Base-by-base conservation (phyloP, 2,797 vertebrate species). In the Coccyzus lansbergi region DNA sequence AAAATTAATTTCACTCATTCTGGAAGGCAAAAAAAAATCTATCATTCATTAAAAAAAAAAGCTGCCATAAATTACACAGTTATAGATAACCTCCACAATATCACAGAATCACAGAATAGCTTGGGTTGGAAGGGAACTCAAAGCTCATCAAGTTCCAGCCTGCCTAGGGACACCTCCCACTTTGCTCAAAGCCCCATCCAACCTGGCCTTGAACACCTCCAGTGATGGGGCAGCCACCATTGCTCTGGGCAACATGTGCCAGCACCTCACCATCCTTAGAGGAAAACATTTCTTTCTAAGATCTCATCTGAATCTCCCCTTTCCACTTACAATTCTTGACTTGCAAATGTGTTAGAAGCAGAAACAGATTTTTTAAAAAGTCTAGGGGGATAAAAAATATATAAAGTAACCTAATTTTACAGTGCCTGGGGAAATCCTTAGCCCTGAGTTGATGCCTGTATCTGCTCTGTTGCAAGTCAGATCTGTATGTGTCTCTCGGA, bases 401-500 rank as follows among this genome's bases (percentile, higher is more conserved):
- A 87, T 78, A 83, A 93, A 92, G 49, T 88, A 92, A 94, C 88
- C 62, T 92, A 83, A 86, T 95, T 95, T 92, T 90, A 69, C 80
- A 79, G 31, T 1, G 4, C 94, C 90, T 90, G 48, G 77, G 90
- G 88, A 95, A 93, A 95, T 96, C 59, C 65, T 88, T 75, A 92
- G 90, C 86, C 77, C 38, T 84, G 80, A 84, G 42, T 82, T 93
- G 65, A 90, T 69, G 63, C 17, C 42, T 93, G 58, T 62, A 74
- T 88, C 80, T 81, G 58, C 79, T 95, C 67, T 86, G 59, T 53
- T 72, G 74, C 77, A 81, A 69, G 51, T 68, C 65, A 94, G 88
- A 92, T 83, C 86, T 88, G 46, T 86, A 62, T 1, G 0, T 42
- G 53, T 90, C 77, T 95, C n/a, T 46, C 55, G 62, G 83, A 92